Conservation (phyloP, 2,888 invertebrate genomes). For the Drosophila ezoana region DNA sequence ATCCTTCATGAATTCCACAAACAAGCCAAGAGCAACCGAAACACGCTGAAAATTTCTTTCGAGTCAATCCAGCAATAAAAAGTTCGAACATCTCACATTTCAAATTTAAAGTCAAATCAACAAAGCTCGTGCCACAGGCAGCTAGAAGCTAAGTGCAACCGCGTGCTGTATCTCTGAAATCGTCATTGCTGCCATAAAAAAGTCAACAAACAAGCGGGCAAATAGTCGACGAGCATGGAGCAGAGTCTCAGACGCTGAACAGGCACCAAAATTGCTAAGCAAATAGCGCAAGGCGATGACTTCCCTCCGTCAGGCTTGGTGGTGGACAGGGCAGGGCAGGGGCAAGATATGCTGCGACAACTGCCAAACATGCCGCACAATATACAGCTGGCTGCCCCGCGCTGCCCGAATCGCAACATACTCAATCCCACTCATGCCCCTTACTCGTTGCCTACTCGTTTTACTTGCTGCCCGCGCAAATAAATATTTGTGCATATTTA, state of each 20-base stretch:
- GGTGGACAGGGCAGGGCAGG: not conserved
- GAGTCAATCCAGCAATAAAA: slow-evolving; percentile 13
- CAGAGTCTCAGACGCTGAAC: slow-evolving; percentile 16
- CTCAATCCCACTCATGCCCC: not conserved
- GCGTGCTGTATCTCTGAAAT: slow-evolving; percentile 61
- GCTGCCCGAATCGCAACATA: not conserved
- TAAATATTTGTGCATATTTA: slow-evolving; percentile 79
- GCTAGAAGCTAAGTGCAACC: slow-evolving; percentile 47
- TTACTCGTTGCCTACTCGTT: not conserved
- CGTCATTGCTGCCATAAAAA: slow-evolving; percentile 43
- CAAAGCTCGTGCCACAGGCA: slow-evolving; percentile 32
- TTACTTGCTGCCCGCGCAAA: slow-evolving; percentile 49
- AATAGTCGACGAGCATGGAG: slow-evolving; percentile 23
- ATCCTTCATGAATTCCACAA: no score
- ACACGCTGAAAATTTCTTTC: slow-evolving; percentile 4
- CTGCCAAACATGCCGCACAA: slow-evolving; percentile 33
- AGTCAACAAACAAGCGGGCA: slow-evolving; percentile 50
- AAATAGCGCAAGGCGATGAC: slow-evolving; percentile 60
- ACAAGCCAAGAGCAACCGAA: slow-evolving; percentile 4
- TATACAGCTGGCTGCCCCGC: not conserved
- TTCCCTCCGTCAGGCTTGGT: slow-evolving; percentile 3
- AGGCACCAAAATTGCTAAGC: slow-evolving; percentile 67
- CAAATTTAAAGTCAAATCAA: slow-evolving; percentile 43
- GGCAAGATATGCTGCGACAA: slow-evolving; percentile 35
- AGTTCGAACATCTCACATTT: slow-evolving; percentile 6